Percentiles rank a stretch among this genome's conserved stretches.
Conservation (phyloP, 2,888 invertebrate species). For the Dromius quadrimaculatus region DNA sequence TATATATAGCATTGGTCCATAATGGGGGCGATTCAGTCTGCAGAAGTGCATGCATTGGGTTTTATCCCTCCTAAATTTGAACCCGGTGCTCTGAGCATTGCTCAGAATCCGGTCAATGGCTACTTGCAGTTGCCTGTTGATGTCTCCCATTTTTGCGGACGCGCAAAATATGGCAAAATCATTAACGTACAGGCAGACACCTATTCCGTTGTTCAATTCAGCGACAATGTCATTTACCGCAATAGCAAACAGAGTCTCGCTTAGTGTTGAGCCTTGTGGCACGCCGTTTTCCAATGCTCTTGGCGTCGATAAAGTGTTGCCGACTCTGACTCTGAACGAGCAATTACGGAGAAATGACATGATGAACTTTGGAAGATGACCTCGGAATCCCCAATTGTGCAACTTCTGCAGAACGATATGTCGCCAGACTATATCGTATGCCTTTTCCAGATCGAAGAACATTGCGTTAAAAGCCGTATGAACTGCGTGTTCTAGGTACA, state of each 20-base stretch:
- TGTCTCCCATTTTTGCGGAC: conserved; percentile 39
- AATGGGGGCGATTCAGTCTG: conserved; percentile 4
- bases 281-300: conserved; percentile 49
- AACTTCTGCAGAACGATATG: background rate
- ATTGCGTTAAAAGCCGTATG: background rate
- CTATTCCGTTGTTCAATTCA: conserved; percentile 6
- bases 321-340: background rate
- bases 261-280: conserved; percentile 52
- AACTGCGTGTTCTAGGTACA: background rate
- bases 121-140: conserved; percentile 35
- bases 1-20: background rate
- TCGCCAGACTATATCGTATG: conserved; percentile 18
- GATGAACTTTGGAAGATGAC: background rate
- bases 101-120: conserved; percentile 34
- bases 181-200: conserved; percentile 48
- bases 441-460: conserved; percentile 7
- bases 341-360: background rate
- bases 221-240: conserved; percentile 47
- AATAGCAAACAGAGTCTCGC: conserved; percentile 52
- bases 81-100: conserved; percentile 24
- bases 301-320: background rate
- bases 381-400: background rate
- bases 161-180: conserved; percentile 46
- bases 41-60: conserved; percentile 24
- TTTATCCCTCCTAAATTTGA: conserved; percentile 49